Evolutionary conservation across 2,113 vertebrate species (phyloP), one percentile per base, ranked within the genome.

Genomic region (Stictonetta naevosa): DNA sequence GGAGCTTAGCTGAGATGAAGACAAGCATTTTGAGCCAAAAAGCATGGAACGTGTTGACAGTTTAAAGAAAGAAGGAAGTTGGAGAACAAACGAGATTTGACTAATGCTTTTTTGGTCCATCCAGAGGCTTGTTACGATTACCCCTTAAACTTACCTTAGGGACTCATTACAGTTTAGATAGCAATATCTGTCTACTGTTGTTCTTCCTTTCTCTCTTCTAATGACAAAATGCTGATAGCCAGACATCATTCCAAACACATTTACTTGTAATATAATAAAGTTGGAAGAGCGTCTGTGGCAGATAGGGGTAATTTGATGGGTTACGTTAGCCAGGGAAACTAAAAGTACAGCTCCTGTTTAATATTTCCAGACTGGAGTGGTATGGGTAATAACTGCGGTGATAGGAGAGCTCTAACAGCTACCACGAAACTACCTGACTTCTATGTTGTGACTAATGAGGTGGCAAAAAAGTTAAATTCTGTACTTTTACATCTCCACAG

Each of bases 1-100:
- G 58, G 88, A 92, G 75, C 91, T 96, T 87, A 96, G 88, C 81
- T 89, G 91, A 88, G 92, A 90, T 67, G 91, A 86, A 94, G 83
- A 62, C 28, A 69, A 46, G 81, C 44, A 34, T 63, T 89, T 55
- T 33, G 81, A 91, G 96, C 96, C 96, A 96, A 95, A 91, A 87
- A 1, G 3, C 55, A 87, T 0, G 34, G 93, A 33, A 92, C 77
- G 92, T 76, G 91, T 66, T 96, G 96, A 96, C 96, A 96, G 91
- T 87, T 94, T 87, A 93, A 92, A 95, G 86, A 84, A 94, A 93
- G 66, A 79, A 91, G 81, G 89, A 95, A 94, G 81, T 8, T 85
- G 55, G 74, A 92, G 92, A 92, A 71, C 86, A 89, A 93, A 80
- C 0, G 44, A 86, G 69, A 93, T 93, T 64, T 90, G 83, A 86